A percentile compares a stretch with the other conserved stretches of the same genome.
Conservation (phyloP, 2,888 invertebrate genomes). For the Anaspis maculata region DNA sequence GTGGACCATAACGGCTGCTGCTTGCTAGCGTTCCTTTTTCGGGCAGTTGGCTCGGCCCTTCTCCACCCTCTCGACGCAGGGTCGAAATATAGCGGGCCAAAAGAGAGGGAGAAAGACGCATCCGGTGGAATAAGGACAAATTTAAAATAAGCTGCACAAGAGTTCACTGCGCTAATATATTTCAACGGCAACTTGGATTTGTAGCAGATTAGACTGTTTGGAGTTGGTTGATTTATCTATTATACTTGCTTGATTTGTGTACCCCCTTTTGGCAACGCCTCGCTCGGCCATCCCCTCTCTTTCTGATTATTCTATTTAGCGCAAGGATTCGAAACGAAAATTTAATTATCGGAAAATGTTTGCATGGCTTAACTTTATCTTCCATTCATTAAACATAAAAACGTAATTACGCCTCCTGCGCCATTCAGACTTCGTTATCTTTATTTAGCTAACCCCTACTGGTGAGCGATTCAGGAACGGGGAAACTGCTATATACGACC, state of each 20-base stretch:
- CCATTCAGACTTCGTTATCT: too few species aligned
- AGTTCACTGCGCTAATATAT: conserved; percentile 16
- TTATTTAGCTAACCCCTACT: too few species aligned
- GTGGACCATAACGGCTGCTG: conserved; percentile 1
- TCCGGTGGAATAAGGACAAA: conserved; percentile 4
- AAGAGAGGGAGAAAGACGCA: too few species aligned
- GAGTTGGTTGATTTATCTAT: conserved; percentile 29
- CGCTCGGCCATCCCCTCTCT: conserved; percentile 21
- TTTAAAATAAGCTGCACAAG: conserved; percentile 14
- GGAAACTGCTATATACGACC: too few species aligned
- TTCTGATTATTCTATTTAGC: conserved; percentile 11
- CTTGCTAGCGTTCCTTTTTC: conserved; percentile 7
- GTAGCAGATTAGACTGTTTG: conserved; percentile 29
- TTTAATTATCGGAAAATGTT: conserved; percentile 8
- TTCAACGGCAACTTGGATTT: conserved; percentile 19
- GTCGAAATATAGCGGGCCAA: too few species aligned
- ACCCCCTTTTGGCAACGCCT: conserved; percentile 22
- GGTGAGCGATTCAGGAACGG: too few species aligned
- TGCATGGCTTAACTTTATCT: conserved; percentile 11
- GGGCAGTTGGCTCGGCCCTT: too few species aligned
- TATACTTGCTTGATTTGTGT: conserved; percentile 29
- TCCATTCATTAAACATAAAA: too few species aligned
- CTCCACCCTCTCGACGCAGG: too few species aligned
- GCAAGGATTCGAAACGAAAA: conserved; percentile 13
- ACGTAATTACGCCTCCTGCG: too few species aligned